Conservation (phyloP, 2,113 vertebrate genomes). For the Chionis minor region DNA sequence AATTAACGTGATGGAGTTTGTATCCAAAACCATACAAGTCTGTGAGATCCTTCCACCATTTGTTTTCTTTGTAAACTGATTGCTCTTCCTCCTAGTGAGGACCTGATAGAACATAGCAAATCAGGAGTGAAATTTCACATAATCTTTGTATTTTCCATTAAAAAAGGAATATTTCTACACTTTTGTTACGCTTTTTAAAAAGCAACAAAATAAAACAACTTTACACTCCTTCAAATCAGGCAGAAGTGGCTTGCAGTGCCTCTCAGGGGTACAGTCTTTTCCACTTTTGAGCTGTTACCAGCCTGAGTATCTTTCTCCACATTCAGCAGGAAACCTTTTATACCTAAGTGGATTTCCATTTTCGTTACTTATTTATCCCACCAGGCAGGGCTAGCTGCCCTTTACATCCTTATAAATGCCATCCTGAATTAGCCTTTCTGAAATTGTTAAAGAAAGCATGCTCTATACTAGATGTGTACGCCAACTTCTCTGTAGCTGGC, state of each 20-base stretch:
- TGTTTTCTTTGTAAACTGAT: not conserved
- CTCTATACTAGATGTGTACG: not conserved
- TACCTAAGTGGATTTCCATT: not conserved
- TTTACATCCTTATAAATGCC: not conserved
- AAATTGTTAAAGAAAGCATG: not conserved
- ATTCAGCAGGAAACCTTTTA: not conserved
- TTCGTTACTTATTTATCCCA: not conserved
- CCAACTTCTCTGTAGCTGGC: not conserved
- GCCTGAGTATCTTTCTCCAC: not conserved
- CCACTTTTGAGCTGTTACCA: not conserved
- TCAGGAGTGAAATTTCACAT: not conserved
- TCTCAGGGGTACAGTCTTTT: not conserved
- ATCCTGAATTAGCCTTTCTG: not conserved
- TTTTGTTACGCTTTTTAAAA: not conserved
- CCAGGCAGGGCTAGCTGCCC: not conserved
- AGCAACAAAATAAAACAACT: not conserved
- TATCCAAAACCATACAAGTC: not conserved
- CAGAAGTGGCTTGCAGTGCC: not conserved
- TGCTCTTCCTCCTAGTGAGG: not conserved
- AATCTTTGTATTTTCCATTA: not conserved
- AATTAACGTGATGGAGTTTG: not conserved
- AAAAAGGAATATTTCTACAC: not conserved
- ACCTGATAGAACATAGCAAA: not conserved
- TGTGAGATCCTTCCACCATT: not conserved
- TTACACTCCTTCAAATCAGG: not conserved